These are phyloP conservation scores for Pogonocherus hispidulus DNA, from an alignment of 2,888 invertebrate species.

Conservation along the genomic window DNA sequence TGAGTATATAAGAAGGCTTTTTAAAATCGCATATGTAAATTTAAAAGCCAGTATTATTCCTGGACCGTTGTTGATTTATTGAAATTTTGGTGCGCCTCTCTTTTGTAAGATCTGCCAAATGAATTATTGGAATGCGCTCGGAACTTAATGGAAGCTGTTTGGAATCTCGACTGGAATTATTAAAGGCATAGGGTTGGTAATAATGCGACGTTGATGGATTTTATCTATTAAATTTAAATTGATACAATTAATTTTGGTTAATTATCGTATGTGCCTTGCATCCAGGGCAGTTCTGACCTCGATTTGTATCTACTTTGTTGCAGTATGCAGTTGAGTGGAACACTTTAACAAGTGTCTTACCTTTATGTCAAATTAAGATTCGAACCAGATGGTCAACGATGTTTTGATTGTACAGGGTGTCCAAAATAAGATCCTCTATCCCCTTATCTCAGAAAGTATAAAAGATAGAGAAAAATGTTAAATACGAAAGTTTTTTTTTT, in stretches of 20 bases:
- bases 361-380: background rate
- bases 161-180: slow-evolving; percentile 30
- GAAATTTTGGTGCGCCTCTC: slow-evolving; percentile 25
- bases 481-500: too few relatives aligned
- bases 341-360: background rate
- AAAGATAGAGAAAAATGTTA: too few relatives aligned
- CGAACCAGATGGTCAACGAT: background rate
- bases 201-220: slow-evolving; percentile 30
- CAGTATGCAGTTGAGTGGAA: slow-evolving; percentile 10
- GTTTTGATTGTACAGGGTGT: background rate
- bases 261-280: slow-evolving; percentile 23
- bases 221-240: slow-evolving; percentile 32
- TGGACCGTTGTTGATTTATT: slow-evolving; percentile 40
- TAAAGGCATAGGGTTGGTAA: slow-evolving; percentile 20
- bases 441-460: too few relatives aligned
- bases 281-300: slow-evolving; percentile 22
- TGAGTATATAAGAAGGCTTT: slow-evolving; percentile 38
- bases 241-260: slow-evolving; percentile 28
- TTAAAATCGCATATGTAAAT: slow-evolving; percentile 38
- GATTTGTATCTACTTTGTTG: slow-evolving; percentile 9
- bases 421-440: too few relatives aligned
- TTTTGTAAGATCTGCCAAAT: slow-evolving; percentile 12
- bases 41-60: slow-evolving; percentile 31
- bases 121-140: slow-evolving; percentile 22
- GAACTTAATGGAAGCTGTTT: slow-evolving; percentile 26